Evolutionary conservation across 2,113 vertebrate genomes (phyloP).

Genomic region (Panthera leo): DNA sequence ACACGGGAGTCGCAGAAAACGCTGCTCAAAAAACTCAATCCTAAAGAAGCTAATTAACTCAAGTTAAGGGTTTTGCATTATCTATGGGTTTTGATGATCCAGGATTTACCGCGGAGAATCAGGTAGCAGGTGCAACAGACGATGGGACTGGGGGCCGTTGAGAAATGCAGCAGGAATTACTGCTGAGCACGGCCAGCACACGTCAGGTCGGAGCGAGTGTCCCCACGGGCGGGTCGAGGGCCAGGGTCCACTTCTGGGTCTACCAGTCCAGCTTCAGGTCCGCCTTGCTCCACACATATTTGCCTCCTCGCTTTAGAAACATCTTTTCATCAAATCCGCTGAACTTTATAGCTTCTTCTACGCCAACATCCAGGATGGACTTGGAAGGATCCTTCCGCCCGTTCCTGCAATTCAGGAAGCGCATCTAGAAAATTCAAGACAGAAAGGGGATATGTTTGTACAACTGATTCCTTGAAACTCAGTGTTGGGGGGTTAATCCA

Average conservation of each 20-base stretch:
- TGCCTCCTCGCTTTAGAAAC: conserved; percentile 94
- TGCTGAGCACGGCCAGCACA: accelerated
- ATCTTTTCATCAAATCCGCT: conserved; percentile 97
- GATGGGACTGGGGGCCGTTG: accelerated
- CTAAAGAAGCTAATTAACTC: not conserved
- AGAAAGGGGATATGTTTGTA: not conserved
- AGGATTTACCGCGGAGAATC: not conserved
- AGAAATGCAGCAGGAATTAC: accelerated
- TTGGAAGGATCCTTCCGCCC: conserved; percentile 95
- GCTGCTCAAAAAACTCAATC: not conserved
- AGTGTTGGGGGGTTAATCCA: accelerated
- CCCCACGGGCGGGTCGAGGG: accelerated
- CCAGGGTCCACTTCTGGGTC: not conserved
- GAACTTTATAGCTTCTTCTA: conserved; percentile 91
- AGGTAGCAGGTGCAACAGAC: accelerated
- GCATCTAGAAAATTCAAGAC: conserved; percentile 88
- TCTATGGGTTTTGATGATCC: accelerated
- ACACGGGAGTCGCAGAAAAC: not conserved
- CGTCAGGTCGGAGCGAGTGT: accelerated
- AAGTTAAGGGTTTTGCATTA: not conserved
- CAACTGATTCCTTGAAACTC: not conserved
- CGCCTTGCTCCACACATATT: conserved; percentile 96
- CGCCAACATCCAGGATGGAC: conserved; percentile 94
- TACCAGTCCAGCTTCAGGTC: conserved; percentile 96
- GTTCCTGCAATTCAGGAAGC: conserved; percentile 93